Base-by-base conservation (phyloP, 2,888 invertebrate genomes). In the Folsomia manolachei region DNA sequence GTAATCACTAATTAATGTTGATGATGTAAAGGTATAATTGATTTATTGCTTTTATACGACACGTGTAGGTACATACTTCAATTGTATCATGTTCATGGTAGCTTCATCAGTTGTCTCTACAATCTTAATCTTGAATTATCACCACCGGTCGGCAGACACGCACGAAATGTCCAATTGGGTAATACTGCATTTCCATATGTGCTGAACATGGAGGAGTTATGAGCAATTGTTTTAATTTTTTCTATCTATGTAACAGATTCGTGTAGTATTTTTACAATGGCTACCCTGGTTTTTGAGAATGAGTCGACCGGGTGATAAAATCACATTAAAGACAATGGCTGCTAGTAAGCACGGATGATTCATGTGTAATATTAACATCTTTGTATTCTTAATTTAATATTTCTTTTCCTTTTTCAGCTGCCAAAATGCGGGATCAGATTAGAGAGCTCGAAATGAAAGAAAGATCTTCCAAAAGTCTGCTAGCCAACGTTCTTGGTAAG, bases 51-150 rank as follows among this genome's bases (percentile, higher is more conserved):
- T 66, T 24, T 66, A 52, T 51, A 1, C 52, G 52, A 24, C 52
- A 67, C 25, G 24, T 67, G 14, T 87, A 91, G 93, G 93, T 85
- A 96, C 96, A 82, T 97, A 97, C 88, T 97, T 97, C 89, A 97
- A 97, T 88, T 96, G 96, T 88, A 97, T 97, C 87, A 97, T 97
- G 97, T 95, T 97, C 87, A 97, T 97, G 96, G 96, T 97, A 86
- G 96, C 97, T 83, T 94, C 96, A 83, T 97, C 97, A 81, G 96
- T 97, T 84, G 95, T 97, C 84, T 95, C 95, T 85, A 97, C 97
- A 80, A 97, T 97, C 84, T 91, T 97, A 83, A 96, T 97, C 85
- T 90, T 97, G 83, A 97, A 97, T 88, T 97, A 95, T 87, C 97
- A 97, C 87, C 96, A 97, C 87, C 90, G 97, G 84, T 95, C 94